Percentiles rank a stretch among this genome's conserved stretches.
Evolutionary conservation across 1,140 invertebrate species (phyloP).

Genomic region (Zophobas atratus): DNA sequence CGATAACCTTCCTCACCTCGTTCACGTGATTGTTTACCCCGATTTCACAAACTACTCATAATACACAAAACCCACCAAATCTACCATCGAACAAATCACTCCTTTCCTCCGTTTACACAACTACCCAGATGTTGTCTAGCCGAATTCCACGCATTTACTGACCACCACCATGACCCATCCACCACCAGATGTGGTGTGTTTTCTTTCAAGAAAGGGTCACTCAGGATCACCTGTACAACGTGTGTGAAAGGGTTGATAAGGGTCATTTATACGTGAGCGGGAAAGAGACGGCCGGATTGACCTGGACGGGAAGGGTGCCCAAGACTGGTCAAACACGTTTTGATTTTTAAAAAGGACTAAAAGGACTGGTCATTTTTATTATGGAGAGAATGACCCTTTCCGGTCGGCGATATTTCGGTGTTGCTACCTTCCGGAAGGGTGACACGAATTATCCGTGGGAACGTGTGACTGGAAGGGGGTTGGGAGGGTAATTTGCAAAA

Average conservation of each 20-base stretch:
- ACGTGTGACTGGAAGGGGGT: slow-evolving; percentile 26
- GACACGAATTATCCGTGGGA: slow-evolving; percentile 51
- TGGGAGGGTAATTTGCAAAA: slow-evolving; percentile 9
- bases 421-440: slow-evolving; percentile 25
- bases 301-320: slow-evolving; percentile 39
- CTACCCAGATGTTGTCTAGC: slow-evolving; percentile 26
- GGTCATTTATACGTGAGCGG: background rate
- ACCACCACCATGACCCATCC: slow-evolving; percentile 37
- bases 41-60: background rate
- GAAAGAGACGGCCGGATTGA: slow-evolving; percentile 11
- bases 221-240: slow-evolving; percentile 40
- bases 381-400: slow-evolving; percentile 49
- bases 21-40: slow-evolving; percentile 22
- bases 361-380: slow-evolving; percentile 58
- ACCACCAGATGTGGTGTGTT: slow-evolving; percentile 29
- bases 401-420: slow-evolving; percentile 8
- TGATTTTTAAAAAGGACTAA: slow-evolving; percentile 50
- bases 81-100: background rate
- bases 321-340: slow-evolving; percentile 63
- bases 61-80: background rate
- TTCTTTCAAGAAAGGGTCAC: slow-evolving; percentile 61
- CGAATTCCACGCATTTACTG: slow-evolving; percentile 38
- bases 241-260: slow-evolving; percentile 24
- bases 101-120: slow-evolving; percentile 1
- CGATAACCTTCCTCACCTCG: background rate